Evolutionary conservation across 2,797 vertebrate species (phyloP), one percentile per base, ranked within the genome.

Genomic region (Sciurus vulgaris): DNA sequence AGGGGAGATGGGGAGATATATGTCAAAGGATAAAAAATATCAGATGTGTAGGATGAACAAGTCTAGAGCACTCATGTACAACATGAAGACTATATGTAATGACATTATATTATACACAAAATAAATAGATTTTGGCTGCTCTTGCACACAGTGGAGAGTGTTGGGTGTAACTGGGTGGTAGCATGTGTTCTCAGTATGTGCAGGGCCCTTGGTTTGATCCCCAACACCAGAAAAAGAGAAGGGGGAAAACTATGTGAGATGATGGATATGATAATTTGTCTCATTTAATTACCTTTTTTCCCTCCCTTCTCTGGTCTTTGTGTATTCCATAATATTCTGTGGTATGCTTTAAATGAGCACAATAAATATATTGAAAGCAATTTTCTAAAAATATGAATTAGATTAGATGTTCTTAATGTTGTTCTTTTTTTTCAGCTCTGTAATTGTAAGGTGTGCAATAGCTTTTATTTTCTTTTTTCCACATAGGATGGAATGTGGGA

Each of bases 401-500:
- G 17, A n/a, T 17, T 72, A 67, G 33, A n/a, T 72, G 24, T 24
- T 86, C 3, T 76, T n/a, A 30, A 74, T 26, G 30, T 14, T 38
- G 38, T 38, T 38, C 3, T 38, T 38, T 74, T 86, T 86, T 93
- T 33, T 38, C 78, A 61, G 30, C 24, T 14, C n/a, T 87, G 22
- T 65, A 12, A 93, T 88, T 89, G 38, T 41, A 15, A 7, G 30
- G 0, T 76, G 18, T 85, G 7, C 85, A 93, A 79, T 49, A 20
- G 26, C 18, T 84, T 93, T 89, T 20, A 0, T 96, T 97, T 96
- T 93, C 33, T 73, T 97, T 73, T 44, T 94, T 95, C 51, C 94
- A 83, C 61, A 79, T 97, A 99, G 99, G 99, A 99, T 93, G 99
- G 99, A 33, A 98, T 99, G 1, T 99, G 99, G 99, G 99, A 99